Base-by-base conservation (phyloP, 1,140 invertebrate species). In the Proctacanthus coquilletti region DNA sequence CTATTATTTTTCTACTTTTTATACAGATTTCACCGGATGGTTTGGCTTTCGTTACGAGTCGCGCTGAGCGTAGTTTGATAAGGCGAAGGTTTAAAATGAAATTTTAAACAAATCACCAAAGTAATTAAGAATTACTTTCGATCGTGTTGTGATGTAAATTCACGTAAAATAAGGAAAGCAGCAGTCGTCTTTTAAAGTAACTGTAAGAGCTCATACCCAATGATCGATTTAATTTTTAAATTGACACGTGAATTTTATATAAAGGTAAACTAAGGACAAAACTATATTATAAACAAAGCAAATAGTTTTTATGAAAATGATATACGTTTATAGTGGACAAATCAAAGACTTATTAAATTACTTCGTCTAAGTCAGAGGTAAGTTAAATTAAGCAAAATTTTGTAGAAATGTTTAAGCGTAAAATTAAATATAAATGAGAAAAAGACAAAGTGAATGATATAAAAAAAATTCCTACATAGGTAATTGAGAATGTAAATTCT, bases 61-160 rank as follows among this genome's bases (percentile, higher is more conserved):
- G n/a, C n/a, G n/a, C n/a, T n/a, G n/a, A 25, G 23, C 23, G 8
- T 9, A 25, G 23, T n/a, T 25, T 8, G n/a, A n/a, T 25, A 9
- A 25, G n/a, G n/a, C 8, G n/a, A 25, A 25, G n/a, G 23, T 25
- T 25, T 13, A 13, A 42, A 8, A 25, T 29, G 15, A 29, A 29
- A 29, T 13, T 34, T 34, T 34, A 34, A 34, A 34, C 18, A 17
- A 34, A 17, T 11, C 11, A 15, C 11, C 11, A 18, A 34, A 18
- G 3, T 5, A 34, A 34, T 17, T 34, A 17, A 14, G 6, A 33
- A 33, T 10, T 9, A 34, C 11, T 34, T 18, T 34, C 32, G 18
- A 34, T 11, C 11, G 32, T 34, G 32, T 34, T 34, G 32, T 34
- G 32, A 34, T 34, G 14, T 11, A 34, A 34, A 17, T 34, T 34